Evolutionary conservation across 2,113 vertebrate species (phyloP), one percentile per base, ranked within the genome.

Genomic region (Talpa occidentalis): DNA sequence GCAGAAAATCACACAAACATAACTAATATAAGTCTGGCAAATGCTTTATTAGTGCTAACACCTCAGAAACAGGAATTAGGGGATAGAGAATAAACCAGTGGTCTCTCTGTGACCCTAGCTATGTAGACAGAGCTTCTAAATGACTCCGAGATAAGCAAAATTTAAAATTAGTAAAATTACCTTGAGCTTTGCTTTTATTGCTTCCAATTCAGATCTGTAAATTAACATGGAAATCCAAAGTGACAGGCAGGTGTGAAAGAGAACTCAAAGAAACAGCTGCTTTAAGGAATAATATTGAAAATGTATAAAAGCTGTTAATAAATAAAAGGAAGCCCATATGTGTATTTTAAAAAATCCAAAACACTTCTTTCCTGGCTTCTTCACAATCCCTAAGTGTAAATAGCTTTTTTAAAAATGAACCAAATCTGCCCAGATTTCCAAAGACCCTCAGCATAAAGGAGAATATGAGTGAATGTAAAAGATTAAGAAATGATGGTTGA

Each of bases 241-340:
- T 93, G 95, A 97, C 91, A 93, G 94, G 96, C 96, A 97, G 97
- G 96, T 97, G 97, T 81, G 96, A 97, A 96, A 93, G 66, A 76
- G 62, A 88, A 60, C 56, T 77, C 67, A 47, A 24, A 80, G 91
- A 95, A 97, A 93, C 96, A 97, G 96, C 97, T 97, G 96, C 90
- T 97, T 96, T 93, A 32, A 73, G 90, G 87, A 89, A 96, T 88
- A 97, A 96, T 97, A 97, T 93, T 97, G 97, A 97, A 94, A 91
- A 96, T 78, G 84, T 82, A 96, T 74, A 88, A 96, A 97, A 97
- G 93, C 96, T 97, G 97, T 96, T 97, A 97, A 97, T 97, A 97
- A 97, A 97, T 96, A 97, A 96, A 97, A 95, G 82, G 93, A 60
- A 92, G 87, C 77, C 96, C 96, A 96, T 97, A 97, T 97, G 96